Conservation (phyloP, 2,113 vertebrate species). For the Rhinichthys klamathensis region DNA sequence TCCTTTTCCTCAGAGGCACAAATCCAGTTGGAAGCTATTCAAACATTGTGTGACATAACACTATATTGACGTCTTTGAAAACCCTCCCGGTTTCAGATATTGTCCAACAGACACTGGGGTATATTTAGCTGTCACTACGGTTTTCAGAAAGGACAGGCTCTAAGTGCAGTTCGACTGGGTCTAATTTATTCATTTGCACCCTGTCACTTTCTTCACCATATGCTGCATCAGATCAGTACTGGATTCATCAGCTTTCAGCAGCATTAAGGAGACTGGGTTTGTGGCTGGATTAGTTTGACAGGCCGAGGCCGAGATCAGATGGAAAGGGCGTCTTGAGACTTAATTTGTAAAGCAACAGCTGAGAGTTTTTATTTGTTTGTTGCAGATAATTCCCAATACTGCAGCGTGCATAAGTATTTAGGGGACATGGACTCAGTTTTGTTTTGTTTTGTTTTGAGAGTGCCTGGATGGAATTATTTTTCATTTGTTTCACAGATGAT, state of each 20-base stretch:
- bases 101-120: background rate
- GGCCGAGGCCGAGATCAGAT: background rate
- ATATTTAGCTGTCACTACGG: constrained; percentile 39
- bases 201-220: constrained; percentile 27
- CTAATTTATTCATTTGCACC: constrained; percentile 50
- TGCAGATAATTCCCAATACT: background rate
- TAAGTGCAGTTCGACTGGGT: constrained; percentile 16
- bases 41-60: constrained; percentile 23
- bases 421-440: background rate
- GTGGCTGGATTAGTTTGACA: constrained; percentile 28
- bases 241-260: constrained; percentile 36
- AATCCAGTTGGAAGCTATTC: constrained; percentile 27
- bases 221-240: constrained; percentile 28
- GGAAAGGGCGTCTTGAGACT: background rate
- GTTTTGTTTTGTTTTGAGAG: background rate
- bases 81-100: background rate
- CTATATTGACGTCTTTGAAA: background rate
- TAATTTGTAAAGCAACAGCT: background rate
- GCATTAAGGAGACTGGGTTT: constrained; percentile 2
- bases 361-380: constrained; percentile 11
- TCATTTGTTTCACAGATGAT: background rate
- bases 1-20: background rate
- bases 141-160: constrained; percentile 22
- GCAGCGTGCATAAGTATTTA: background rate
- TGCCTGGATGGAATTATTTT: background rate